Base-by-base conservation (phyloP, 2,797 vertebrate genomes). In the Tapera naevia region DNA sequence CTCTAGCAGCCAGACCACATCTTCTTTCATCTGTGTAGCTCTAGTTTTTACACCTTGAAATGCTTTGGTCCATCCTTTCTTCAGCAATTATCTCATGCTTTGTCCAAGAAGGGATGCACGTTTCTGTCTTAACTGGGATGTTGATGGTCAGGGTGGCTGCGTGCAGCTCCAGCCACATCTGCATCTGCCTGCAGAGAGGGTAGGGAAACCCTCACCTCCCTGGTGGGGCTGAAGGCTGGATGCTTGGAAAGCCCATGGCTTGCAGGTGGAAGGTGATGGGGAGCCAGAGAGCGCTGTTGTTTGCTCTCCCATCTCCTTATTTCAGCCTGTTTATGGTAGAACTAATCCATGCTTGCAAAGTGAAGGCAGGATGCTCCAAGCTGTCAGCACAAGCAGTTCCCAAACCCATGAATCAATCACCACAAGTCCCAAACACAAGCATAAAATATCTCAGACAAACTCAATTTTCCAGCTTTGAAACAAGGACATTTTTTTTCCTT, bases 281-380 rank as follows among this genome's bases (percentile, higher is more conserved):
- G 69, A 70, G 35, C 28, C 5, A 6, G 37, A 69, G n/a, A 72
- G 13, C 1, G 0, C 15, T 0, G 0, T 12, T 74, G 23, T 67
- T 89, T 62, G 48, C 41, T 79, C 54, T 35, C 23, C 30, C 4
- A 0, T 50, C 82, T 75, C 67, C 72, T 85, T 48, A 3, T 67
- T 45, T 46, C 66, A 79, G 21, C 43, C 71, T 88, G 48, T 74
- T 82, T 88, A 61, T 2, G 3, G 58, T 10, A 82, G 64, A 88
- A 28, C 45, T 94, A 70, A 70, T 79, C 72, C 57, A 6, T 23
- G 37, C 64, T 85, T 4, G 1, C 58, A n/a, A 72, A 83, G 33
- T 5, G 33, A 70, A 79, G 71, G 79, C 82, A 91, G 74, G 48
- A 81, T 0, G 1, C 80, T 70, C 46, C 54, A 33, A 78, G 32